A percentile compares a stretch with the other conserved stretches of the same genome.
phyloP scores from a whole-genome alignment of 2,113 vertebrate species.

The Neogobius melanostomus region DNA sequence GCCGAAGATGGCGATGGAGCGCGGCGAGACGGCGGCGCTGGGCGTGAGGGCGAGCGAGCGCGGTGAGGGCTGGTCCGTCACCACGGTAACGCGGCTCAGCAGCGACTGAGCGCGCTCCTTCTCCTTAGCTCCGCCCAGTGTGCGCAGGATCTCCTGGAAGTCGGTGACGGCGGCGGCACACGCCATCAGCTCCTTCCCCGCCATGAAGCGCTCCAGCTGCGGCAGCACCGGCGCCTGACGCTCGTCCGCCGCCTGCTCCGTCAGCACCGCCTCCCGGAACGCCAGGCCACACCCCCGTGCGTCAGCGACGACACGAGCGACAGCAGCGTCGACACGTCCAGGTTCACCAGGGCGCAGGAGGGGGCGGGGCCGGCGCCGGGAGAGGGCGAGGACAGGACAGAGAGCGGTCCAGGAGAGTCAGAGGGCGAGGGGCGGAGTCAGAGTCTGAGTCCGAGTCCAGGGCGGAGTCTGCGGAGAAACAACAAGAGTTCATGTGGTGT shows the following conservation, averaged over 20 bases:
- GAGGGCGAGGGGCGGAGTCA: neutral
- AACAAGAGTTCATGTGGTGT: no score
- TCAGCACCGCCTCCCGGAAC: constrained; percentile 92
- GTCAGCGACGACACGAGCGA: constrained; percentile 91
- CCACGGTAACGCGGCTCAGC: constrained; percentile 80
- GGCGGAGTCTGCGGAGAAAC: neutral
- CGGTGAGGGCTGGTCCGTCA: constrained; percentile 87
- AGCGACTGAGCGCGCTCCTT: constrained; percentile 82
- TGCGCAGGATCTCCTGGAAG: constrained; percentile 90
- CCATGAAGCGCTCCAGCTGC: constrained; percentile 86
- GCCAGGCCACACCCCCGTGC: constrained; percentile 86
- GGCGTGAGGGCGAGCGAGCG: constrained; percentile 82
- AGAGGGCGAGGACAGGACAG: neutral
- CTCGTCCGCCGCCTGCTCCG: constrained; percentile 92
- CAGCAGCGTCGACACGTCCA: constrained; percentile 89
- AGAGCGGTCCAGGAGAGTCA: neutral
- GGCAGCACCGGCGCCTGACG: constrained; percentile 85
- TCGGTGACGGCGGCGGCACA: constrained; percentile 90
- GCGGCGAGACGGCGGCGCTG: constrained; percentile 90
- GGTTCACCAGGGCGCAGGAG: constrained; percentile 75
- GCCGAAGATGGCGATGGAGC: constrained; percentile 92
- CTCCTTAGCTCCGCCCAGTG: constrained; percentile 87
- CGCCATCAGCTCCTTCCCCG: constrained; percentile 90
- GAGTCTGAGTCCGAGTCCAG: neutral
- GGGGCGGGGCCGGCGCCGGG: neutral